Base-by-base conservation (phyloP, 1,140 invertebrate genomes). In the Drosophila punjabiensis region DNA sequence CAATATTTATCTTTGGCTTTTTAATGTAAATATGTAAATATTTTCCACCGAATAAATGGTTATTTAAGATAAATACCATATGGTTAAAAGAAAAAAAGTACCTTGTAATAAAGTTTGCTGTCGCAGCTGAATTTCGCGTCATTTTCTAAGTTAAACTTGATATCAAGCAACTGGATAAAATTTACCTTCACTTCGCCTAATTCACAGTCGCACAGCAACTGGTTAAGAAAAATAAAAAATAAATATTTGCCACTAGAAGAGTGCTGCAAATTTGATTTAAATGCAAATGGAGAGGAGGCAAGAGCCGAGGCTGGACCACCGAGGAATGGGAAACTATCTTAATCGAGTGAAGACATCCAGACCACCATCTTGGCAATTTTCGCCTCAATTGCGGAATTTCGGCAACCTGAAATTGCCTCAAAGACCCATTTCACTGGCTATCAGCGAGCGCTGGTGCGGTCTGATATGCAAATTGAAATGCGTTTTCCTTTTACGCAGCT, bases 381-480 rank as follows among this genome's bases (percentile, higher is more conserved):
- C 55, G 37, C 33, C 60, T 58, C 69, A 55, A 74, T 45, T 63
- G 68, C 48, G 50, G 47, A 63, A 43, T 74, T 74, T 74, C 18
- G 70, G 68, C 47, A 32, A 74, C 55, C 55, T 32, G 47, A 30
- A 68, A 60, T 60, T 53, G 47, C 55, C 68, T 62, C 11, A 8
- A 73, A 37, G 37, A 73, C 33, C 50, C 68, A 59, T 80, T 63
- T 69, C 70, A 48, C 28, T 75, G 61, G 71, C 74, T 79, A 68
- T 80, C 69, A 71, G 50, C 55, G 55, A 37, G 32, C 37, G 18
- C 55, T 52, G 60, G 18, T 47, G 45, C 55, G 62, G 61, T 52
- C 73, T 75, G 74, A 76, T 89, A 89, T 88, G 84, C 86, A 88
- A 88, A 88, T 89, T 88, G 85, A 79, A 89, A 81, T 85, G 84